A percentile compares a stretch with the other conserved stretches of the same genome.
phyloP scores from a whole-genome alignment of 92 coral and sea anemone genomes.

The Nematostella vectensis region DNA sequence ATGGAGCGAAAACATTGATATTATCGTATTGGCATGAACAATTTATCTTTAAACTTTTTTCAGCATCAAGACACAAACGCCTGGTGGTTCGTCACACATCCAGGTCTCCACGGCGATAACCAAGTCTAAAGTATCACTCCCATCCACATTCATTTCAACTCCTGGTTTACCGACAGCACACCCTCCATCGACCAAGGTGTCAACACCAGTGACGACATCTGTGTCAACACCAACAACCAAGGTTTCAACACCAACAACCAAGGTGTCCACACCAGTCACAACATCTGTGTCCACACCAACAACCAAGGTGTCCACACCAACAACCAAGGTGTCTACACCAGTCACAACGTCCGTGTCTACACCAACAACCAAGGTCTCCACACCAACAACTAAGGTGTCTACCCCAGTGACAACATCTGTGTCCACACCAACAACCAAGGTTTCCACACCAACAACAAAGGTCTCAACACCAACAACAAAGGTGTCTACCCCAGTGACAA shows the following conservation, averaged over 20 bases:
- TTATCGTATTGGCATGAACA: not conserved
- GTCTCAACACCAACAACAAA: not conserved
- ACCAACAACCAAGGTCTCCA: not conserved
- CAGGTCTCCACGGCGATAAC: not conserved
- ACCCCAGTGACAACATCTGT: constrained; percentile 1
- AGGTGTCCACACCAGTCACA: not conserved
- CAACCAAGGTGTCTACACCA: constrained; percentile 9
- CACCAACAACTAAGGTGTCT: not conserved
- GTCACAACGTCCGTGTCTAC: not conserved
- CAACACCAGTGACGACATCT: not conserved
- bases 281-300: not conserved
- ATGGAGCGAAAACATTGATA: too few species aligned
- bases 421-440: not conserved
- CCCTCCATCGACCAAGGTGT: not conserved
- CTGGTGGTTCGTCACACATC: not conserved
- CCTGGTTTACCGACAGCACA: not conserved
- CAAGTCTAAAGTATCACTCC: not conserved
- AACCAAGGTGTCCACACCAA: constrained; percentile 1
- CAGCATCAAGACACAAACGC: not conserved
- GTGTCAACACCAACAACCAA: constrained; percentile 10
- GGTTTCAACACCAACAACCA: not conserved
- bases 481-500: not conserved
- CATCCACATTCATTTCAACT: constrained; percentile 1
- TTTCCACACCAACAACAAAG: constrained; percentile 1
- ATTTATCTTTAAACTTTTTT: not conserved